Conservation (phyloP, 2,113 vertebrate species). For the Coptodon bakossiorum region DNA sequence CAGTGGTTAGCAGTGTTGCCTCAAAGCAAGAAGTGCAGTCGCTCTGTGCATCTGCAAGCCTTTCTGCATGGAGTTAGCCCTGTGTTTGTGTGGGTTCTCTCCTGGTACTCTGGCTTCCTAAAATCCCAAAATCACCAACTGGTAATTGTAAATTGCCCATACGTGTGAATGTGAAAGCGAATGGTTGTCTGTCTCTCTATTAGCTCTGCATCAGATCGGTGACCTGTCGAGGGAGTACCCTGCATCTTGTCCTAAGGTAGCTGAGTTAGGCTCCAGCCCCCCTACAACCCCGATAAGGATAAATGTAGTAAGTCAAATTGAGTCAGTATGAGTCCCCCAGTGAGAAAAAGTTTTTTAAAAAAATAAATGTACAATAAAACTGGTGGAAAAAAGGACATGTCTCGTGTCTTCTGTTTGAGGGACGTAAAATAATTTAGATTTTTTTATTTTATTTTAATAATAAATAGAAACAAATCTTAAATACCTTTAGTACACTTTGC, state of each 20-base stretch:
- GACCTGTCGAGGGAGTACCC: background rate
- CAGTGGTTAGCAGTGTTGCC: background rate
- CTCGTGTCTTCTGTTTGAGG: rapidly evolving
- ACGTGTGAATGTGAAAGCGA: rapidly evolving
- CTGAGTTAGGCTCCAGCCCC: background rate
- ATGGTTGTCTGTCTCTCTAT: background rate
- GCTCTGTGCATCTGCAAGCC: background rate
- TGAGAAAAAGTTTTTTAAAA: rapidly evolving
- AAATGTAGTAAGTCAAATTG: background rate
- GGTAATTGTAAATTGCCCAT: background rate
- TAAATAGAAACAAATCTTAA: background rate
- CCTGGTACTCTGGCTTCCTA: background rate
- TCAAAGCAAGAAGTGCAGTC: rapidly evolving
- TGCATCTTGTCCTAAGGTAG: background rate
- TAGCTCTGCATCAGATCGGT: background rate
- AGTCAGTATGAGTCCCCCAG: background rate
- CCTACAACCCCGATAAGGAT: rapidly evolving
- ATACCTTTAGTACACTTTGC: background rate
- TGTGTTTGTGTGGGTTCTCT: background rate
- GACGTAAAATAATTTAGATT: background rate
- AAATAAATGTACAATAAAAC: background rate
- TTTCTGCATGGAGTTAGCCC: background rate
- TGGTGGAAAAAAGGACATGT: background rate
- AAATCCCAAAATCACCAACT: background rate
- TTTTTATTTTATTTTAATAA: background rate